Percentiles rank a stretch among this genome's conserved stretches.
Conservation (phyloP, 2,113 vertebrate species). For the Urocynchramus pylzowi region DNA sequence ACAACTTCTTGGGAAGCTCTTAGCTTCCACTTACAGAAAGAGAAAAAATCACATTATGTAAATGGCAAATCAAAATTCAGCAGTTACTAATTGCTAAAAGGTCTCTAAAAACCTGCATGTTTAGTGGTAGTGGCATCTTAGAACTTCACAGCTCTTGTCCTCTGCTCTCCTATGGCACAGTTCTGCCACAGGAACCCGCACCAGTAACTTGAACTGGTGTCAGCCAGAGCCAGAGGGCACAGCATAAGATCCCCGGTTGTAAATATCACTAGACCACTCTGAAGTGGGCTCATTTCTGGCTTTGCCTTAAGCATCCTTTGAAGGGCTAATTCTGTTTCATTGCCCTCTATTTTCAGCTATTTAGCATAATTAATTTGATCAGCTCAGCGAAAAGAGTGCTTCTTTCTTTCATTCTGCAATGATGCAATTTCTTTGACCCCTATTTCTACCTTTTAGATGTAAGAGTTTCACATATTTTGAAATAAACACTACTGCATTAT, state of each 20-base stretch:
- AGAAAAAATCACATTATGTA: conserved; percentile 17
- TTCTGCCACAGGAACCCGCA: neutral
- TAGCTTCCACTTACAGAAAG: neutral
- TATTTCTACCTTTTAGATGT: neutral
- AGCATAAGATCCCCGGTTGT: neutral
- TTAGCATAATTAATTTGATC: conserved; percentile 89
- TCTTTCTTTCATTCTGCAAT: conserved; percentile 57
- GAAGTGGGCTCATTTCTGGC: conserved; percentile 46
- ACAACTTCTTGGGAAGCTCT: conserved; percentile 1
- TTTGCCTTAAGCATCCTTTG: conserved; percentile 58
- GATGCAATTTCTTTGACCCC: conserved; percentile 57
- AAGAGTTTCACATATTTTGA: neutral
- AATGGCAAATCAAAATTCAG: conserved; percentile 35
- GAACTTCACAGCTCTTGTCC: neutral
- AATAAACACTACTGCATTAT: neutral
- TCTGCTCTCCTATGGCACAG: neutral
- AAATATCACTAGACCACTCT: conserved; percentile 59
- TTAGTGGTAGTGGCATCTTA: neutral
- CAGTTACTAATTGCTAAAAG: neutral
- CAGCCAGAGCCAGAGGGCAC: conserved; percentile 19
- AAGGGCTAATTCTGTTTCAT: conserved; percentile 65
- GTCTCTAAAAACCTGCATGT: neutral
- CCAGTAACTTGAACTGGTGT: neutral
- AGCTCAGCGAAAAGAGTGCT: conserved; percentile 31
- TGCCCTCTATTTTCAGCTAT: conserved; percentile 56